phyloP scores from a whole-genome alignment of 1,140 invertebrate species.

The Pseudomyrmex gracilis region DNA sequence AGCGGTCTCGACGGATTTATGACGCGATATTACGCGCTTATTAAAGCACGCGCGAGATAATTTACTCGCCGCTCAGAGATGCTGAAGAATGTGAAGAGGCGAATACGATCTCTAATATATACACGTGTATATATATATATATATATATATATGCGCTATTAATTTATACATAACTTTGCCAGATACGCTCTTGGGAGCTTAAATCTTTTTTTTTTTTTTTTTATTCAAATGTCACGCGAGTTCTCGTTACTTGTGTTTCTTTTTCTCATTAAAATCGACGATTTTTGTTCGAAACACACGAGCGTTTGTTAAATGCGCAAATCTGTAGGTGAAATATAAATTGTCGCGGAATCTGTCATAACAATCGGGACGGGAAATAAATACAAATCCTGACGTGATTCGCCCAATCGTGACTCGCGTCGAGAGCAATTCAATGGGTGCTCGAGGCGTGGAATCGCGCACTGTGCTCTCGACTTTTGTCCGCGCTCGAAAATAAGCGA shows the following conservation, averaged over 20 bases:
- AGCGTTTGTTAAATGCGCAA: too few relatives aligned
- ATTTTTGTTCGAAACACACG: too few relatives aligned
- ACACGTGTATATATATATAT: too few relatives aligned
- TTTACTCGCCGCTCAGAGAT: slow-evolving; percentile 8
- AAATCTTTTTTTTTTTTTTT: slow-evolving; percentile 1
- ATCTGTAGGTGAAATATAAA: slow-evolving; percentile 21
- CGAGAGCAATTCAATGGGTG: slow-evolving; percentile 32
- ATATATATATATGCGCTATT: neutral
- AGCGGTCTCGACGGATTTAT: slow-evolving; percentile 44
- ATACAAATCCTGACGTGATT: slow-evolving; percentile 24
- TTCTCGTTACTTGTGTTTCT: neutral
- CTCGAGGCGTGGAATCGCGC: slow-evolving; percentile 45
- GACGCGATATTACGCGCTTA: slow-evolving; percentile 37
- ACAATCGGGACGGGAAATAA: slow-evolving; percentile 29
- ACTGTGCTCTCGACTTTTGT: slow-evolving; percentile 40
- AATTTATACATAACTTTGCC: slow-evolving; percentile 7
- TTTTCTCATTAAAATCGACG: neutral
- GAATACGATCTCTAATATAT: too few relatives aligned
- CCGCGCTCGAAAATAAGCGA: slow-evolving; percentile 41
- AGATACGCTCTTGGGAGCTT: neutral
- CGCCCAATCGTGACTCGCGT: slow-evolving; percentile 18
- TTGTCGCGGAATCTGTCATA: neutral
- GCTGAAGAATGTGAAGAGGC: slow-evolving; percentile 34
- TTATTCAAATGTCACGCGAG: neutral
- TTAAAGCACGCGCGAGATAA: slow-evolving; percentile 21